Percentiles rank a stretch among this genome's conserved stretches.
Conservation (phyloP, 2,797 vertebrate genomes). For the Psittacula echo region DNA sequence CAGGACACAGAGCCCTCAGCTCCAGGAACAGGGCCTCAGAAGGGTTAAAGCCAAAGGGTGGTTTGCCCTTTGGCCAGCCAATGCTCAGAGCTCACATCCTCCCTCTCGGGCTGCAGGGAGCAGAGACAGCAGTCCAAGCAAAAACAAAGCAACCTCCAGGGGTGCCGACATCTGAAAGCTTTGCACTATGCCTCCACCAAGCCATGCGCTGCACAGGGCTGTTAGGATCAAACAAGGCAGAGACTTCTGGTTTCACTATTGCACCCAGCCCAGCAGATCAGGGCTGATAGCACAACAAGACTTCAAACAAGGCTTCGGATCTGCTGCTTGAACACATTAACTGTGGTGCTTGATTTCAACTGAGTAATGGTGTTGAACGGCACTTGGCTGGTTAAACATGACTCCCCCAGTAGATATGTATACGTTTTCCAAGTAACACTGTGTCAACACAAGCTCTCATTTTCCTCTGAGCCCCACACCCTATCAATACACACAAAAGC, state of each 20-base stretch:
- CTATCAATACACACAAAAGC: neutral
- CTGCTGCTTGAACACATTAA: constrained; percentile 30
- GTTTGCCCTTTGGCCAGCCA: neutral
- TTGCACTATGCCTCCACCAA: rapidly evolving
- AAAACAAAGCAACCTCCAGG: neutral
- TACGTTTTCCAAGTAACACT: constrained; percentile 48
- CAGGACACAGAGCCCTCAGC: neutral
- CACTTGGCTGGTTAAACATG: constrained; percentile 44
- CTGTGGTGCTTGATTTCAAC: neutral
- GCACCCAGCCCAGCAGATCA: neutral
- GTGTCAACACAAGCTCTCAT: constrained; percentile 58
- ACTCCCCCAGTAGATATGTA: constrained; percentile 30
- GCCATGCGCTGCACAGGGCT: neutral
- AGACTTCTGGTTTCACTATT: neutral
- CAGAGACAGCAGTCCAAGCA: rapidly evolving
- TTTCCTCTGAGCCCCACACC: constrained; percentile 13
- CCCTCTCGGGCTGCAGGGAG: neutral
- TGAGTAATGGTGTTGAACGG: neutral
- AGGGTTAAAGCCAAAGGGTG: neutral
- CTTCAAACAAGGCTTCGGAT: neutral
- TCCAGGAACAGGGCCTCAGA: rapidly evolving
- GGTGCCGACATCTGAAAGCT: neutral
- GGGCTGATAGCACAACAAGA: neutral
- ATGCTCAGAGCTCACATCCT: neutral
- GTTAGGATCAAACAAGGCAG: neutral